phyloP scores from a whole-genome alignment of 2,888 invertebrate genomes.

The Apotomis betuletana region DNA sequence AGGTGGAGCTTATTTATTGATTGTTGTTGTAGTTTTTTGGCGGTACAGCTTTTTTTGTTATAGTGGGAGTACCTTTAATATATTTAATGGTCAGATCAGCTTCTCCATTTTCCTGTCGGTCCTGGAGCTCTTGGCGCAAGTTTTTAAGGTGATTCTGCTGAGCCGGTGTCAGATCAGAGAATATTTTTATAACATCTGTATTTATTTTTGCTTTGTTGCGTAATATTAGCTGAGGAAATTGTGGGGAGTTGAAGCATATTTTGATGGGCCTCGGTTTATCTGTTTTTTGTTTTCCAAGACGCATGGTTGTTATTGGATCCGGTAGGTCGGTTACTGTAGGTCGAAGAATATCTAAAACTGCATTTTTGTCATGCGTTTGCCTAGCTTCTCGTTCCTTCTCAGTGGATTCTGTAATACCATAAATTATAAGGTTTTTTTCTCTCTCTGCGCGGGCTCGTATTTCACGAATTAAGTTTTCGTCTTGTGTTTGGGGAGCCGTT shows the following conservation, averaged over 20 bases:
- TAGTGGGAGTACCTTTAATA: not conserved
- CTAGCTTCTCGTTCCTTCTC: not conserved
- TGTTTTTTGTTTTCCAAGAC: not conserved
- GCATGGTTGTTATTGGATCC: not conserved
- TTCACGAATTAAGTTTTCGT: conserved; percentile 1
- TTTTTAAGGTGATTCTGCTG: too few relatives aligned
- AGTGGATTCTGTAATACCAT: not conserved
- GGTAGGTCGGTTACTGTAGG: not conserved
- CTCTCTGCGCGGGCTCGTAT: conserved; percentile 1
- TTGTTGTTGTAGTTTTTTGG: not conserved
- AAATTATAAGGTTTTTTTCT: conserved; percentile 10
- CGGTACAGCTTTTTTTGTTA: not conserved
- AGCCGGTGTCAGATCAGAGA: not conserved
- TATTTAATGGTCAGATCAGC: not conserved
- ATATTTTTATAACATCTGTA: not conserved
- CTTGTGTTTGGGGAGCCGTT: not conserved
- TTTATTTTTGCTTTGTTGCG: not conserved
- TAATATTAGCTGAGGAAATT: not conserved
- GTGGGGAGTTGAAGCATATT: not conserved
- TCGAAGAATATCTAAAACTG: not conserved
- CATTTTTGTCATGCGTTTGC: not conserved
- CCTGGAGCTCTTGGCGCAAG: too few relatives aligned
- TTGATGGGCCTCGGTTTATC: not conserved
- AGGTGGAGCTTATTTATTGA: not conserved
- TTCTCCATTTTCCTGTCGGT: not conserved